These are phyloP conservation scores for Phrixothrix hirtus DNA, from an alignment of 2,888 invertebrate genomes.

Conservation along the genomic window DNA sequence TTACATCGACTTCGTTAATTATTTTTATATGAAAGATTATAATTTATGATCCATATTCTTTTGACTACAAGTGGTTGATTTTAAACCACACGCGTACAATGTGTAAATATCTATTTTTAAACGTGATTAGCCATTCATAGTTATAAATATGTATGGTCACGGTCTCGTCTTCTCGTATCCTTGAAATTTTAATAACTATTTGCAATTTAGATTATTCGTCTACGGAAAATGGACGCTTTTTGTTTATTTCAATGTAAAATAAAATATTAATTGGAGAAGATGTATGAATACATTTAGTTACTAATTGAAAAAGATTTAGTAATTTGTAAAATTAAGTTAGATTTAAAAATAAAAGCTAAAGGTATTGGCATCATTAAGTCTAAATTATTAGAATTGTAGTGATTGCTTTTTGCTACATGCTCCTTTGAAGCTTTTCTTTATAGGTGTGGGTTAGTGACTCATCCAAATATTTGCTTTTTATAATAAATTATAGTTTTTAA, in stretches of 20 bases:
- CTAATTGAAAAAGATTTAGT: too few relatives aligned
- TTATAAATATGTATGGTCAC: constrained; percentile 51
- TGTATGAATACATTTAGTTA: too few relatives aligned
- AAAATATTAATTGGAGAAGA: too few relatives aligned
- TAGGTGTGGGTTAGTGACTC: constrained; percentile 26
- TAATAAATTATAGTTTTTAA: constrained; percentile 25
- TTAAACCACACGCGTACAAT: constrained; percentile 14
- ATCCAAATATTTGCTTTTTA: constrained; percentile 17
- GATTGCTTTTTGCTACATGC: constrained; percentile 19
- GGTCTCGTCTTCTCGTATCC: constrained; percentile 48
- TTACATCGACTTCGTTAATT: background rate
- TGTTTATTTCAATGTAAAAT: background rate
- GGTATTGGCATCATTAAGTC: constrained; percentile 16
- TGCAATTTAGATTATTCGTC: constrained; percentile 46
- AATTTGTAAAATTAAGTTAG: too few relatives aligned
- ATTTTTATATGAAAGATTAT: background rate
- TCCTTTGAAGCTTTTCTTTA: constrained; percentile 13
- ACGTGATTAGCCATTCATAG: constrained; percentile 38
- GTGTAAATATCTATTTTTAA: constrained; percentile 45
- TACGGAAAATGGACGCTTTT: constrained; percentile 11
- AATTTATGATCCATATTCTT: background rate
- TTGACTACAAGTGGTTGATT: constrained; percentile 8
- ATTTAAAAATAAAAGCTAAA: too few relatives aligned
- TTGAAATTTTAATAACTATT: constrained; percentile 50
- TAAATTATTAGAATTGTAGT: constrained; percentile 9